Conservation (phyloP, 1,140 invertebrate species). For the Drosophila fuyamai region DNA sequence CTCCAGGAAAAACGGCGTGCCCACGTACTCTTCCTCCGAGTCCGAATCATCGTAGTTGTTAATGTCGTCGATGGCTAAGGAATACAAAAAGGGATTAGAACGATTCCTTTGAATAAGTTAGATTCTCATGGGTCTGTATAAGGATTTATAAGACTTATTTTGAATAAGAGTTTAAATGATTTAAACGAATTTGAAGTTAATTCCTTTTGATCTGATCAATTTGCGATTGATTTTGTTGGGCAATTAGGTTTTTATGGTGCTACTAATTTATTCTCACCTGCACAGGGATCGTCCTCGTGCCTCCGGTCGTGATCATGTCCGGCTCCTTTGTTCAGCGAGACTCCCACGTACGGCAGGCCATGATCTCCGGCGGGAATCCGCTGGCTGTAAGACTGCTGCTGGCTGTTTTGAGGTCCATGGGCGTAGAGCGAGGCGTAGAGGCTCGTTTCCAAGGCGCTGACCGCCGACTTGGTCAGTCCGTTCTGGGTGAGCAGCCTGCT, state of each 20-base stretch:
- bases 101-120: no score
- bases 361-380: constrained; percentile 54
- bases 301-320: constrained; percentile 34
- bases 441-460: constrained; percentile 72
- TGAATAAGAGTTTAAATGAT: no score
- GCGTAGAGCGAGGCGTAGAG: constrained; percentile 77
- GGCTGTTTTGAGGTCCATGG: constrained; percentile 30
- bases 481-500: constrained; percentile 76
- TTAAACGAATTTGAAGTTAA: no score
- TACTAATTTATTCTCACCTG: constrained; percentile 32
- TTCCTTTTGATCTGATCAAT: no score
- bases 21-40: constrained; percentile 77
- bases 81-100: background rate
- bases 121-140: no score
- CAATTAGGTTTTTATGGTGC: no score
- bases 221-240: no score
- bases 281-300: constrained; percentile 76
- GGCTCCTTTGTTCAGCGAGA: constrained; percentile 63
- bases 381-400: constrained; percentile 19
- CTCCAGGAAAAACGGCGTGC: constrained; percentile 69
- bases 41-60: constrained; percentile 77
- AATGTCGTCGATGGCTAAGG: constrained; percentile 73
- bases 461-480: constrained; percentile 78
- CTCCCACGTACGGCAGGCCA: constrained; percentile 57
- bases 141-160: no score